Conservation (phyloP, 1,140 invertebrate species). For the Trichoplusia ni region DNA sequence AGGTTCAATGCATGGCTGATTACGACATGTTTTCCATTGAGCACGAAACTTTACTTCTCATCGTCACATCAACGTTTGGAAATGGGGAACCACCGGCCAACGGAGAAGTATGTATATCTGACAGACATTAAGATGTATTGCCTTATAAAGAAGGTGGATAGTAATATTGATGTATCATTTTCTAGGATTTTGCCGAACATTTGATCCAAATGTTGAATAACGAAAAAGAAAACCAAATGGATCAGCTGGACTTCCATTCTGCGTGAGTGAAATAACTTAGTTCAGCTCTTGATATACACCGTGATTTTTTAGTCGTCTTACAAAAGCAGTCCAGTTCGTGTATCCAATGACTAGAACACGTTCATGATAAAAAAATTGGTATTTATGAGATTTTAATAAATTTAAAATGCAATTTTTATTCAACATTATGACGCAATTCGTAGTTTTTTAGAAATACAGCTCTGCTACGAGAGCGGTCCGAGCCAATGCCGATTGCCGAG, state of each 20-base stretch:
- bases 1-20: conserved; percentile 95
- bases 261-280: conserved; percentile 55
- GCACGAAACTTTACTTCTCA: conserved; percentile 94
- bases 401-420: no score
- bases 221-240: conserved; percentile 56
- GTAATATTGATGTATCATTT: conserved; percentile 15
- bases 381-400: no score
- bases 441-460: no score
- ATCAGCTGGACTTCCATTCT: conserved; percentile 44
- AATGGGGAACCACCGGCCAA: conserved; percentile 99
- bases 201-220: conserved; percentile 70
- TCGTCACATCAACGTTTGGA: conserved; percentile 98
- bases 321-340: no score
- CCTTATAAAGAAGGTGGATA: not conserved
- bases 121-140: no score
- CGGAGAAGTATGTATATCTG: conserved; percentile 85
- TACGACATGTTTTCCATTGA: conserved; percentile 97
- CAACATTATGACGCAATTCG: no score
- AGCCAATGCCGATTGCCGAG: no score
- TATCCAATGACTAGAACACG: no score
- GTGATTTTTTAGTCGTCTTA: no score
- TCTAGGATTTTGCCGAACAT: conserved; percentile 71
- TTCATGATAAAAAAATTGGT: no score
- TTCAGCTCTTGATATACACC: no score
- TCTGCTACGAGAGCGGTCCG: no score